These are phyloP conservation scores for Xiphias gladius DNA, from an alignment of 2,113 vertebrate genomes.

Conservation along the genomic window DNA sequence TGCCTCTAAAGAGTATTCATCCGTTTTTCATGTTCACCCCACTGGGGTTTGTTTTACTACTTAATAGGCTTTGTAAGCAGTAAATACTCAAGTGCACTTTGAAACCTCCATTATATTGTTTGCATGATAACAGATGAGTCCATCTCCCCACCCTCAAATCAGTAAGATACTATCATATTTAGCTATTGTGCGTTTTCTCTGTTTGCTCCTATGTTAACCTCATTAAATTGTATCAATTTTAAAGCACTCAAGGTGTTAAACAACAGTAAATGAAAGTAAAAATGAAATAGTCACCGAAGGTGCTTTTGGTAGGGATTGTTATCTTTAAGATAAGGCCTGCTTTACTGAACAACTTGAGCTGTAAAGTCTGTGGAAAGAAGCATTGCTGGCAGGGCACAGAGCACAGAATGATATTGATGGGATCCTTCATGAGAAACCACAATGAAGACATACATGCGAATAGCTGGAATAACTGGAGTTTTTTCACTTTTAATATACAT, in stretches of 20 bases:
- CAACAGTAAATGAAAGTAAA: not conserved
- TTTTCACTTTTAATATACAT: conserved; percentile 37
- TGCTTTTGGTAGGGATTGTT: not conserved
- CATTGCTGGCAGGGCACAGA: not conserved
- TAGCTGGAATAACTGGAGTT: conserved; percentile 23
- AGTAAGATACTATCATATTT: too few relatives aligned
- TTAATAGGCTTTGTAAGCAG: too few relatives aligned
- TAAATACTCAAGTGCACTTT: too few relatives aligned
- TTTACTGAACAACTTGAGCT: not conserved
- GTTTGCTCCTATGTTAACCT: too few relatives aligned
- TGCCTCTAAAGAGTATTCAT: not conserved
- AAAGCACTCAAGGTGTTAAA: too few relatives aligned
- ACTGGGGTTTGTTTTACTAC: not conserved
- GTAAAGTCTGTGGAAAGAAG: not conserved
- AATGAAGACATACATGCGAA: conserved; percentile 41
- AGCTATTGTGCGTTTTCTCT: too few relatives aligned
- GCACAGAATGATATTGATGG: not conserved
- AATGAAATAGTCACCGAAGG: too few relatives aligned
- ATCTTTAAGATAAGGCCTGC: conserved; percentile 41
- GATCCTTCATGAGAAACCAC: not conserved
- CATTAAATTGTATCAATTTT: too few relatives aligned
- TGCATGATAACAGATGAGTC: too few relatives aligned
- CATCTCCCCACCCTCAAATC: too few relatives aligned
- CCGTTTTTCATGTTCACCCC: not conserved
- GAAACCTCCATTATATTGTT: too few relatives aligned